These are phyloP conservation scores for Varanus salvator DNA, from an alignment of 2,113 vertebrate genomes.

Conservation along the genomic window DNA sequence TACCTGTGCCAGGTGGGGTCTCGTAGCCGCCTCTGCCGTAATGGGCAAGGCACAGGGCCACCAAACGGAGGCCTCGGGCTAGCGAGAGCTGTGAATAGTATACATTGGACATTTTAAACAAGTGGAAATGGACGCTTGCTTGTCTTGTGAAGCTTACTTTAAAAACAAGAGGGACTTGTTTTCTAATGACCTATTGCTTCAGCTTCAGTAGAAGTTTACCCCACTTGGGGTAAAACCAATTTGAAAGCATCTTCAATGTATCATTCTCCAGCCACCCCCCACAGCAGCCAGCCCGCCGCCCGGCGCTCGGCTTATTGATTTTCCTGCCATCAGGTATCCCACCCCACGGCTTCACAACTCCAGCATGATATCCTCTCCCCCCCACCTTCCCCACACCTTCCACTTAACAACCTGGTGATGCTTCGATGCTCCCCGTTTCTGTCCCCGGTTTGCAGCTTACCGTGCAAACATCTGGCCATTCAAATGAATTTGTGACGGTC, in stretches of 20 bases:
- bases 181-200: slow-evolving; percentile 86
- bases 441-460: slow-evolving; percentile 72
- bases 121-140: slow-evolving; percentile 78
- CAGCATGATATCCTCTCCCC: slow-evolving; percentile 58
- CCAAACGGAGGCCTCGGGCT: slow-evolving; percentile 75
- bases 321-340: slow-evolving; percentile 75
- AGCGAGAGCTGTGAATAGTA: slow-evolving; percentile 92
- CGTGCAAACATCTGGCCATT: slow-evolving; percentile 73
- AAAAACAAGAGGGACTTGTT: slow-evolving; percentile 87
- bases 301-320: slow-evolving; percentile 82
- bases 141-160: slow-evolving; percentile 86
- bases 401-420: slow-evolving; percentile 63
- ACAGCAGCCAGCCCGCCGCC: slow-evolving; percentile 78
- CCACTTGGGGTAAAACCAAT: slow-evolving; percentile 75
- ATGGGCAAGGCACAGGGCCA: slow-evolving; percentile 71
- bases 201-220: slow-evolving; percentile 81
- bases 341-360: slow-evolving; percentile 67
- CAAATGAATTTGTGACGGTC: slow-evolving; percentile 61
- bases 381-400: slow-evolving; percentile 57
- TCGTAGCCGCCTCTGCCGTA: slow-evolving; percentile 40
- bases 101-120: slow-evolving; percentile 83
- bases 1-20: neutral
- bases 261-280: slow-evolving; percentile 60
- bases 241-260: slow-evolving; percentile 84
- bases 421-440: slow-evolving; percentile 57